Evolutionary conservation across 35 echinoderm and acorn worm species (phyloP), one percentile per base, ranked within the genome.

Genomic region (Apostichopus parvimensis): DNA sequence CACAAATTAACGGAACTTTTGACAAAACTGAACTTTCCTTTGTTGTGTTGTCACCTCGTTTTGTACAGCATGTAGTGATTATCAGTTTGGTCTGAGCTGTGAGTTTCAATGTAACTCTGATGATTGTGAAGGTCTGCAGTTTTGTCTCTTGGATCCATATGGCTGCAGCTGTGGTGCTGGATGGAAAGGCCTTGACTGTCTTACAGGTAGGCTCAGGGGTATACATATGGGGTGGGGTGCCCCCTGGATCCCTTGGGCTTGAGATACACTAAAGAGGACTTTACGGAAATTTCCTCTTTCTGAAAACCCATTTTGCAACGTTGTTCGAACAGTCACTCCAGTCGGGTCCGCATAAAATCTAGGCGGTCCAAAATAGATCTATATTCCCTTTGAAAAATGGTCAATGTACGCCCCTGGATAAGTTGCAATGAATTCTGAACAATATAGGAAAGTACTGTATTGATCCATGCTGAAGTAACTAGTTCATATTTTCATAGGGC

Each of bases 111-210:
- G 79, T 53, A 14, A 13, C 28, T 52, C 25, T 81, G 26, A 54
- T 12, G 28, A 14, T 54, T 81, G 79, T 34, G 9, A 26, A 53
- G 26, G 28, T 81, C 53, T 81, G 9, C 87, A 90, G 24, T 90
- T 90, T 53, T 90, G 87, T 73, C 64, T 90, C 5, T 73, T 73
- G 61, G 87, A 90, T 90, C 87, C 87, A 1, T 73, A 70, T 73
- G 87, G 87, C 71, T 90, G 87, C 53, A 90, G 20, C 0, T 90
- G 87, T 73, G 64, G 26, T 17, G 34, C 87, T 90, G 87, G 87
- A 53, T 90, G 87, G 87, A 18, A 73, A 73, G 62, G 64, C 28
- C 87, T 72, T 11, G 26, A 5, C 11, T 90, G 87, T 73, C 1
- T 5, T 10, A 73, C 1, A 72, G 87, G 87, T 90, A 81, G 28